Evolutionary conservation across 2,888 invertebrate species (phyloP), one percentile per base, ranked within the genome.

Genomic region (Helleia helle): DNA sequence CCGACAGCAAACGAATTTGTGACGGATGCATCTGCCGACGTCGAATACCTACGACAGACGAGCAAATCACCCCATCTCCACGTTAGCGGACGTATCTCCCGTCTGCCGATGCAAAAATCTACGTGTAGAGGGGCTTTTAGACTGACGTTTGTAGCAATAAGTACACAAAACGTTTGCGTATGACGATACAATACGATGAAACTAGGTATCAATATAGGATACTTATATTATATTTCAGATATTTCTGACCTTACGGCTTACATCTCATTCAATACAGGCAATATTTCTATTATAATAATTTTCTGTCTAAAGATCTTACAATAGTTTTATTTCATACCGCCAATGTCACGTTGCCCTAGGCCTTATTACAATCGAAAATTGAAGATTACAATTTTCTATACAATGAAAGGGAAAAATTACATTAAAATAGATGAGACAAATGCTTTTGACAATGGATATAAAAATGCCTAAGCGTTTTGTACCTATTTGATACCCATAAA

Each of bases 131-230:
- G n/a, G n/a, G n/a, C n/a, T n/a, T n/a, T n/a, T n/a, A n/a, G 24
- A 24, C 24, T 8, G 15, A 15, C 3, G 38, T 50, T 68, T 65
- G 67, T 71, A 79, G 80, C 72, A 60, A 71, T 75, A 80, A 75
- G 73, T 75, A 71, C 67, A 69, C 55, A 56, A 54, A 51, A 56
- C 59, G 55, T 55, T 59, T 60, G 42, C 40, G 40, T 42, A 44
- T 44, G 51, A 49, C 48, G 53, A 55, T 53, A 54, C 56, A 44
- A 47, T 56, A 59, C 46, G 52, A 60, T 62, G 51, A 56, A 55
- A 62, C 60, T 71, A 76, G 75, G 75, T 76, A 77, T 73, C 77
- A 72, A 71, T 71, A 71, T 70, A 77, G 73, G 72, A 63, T 61
- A 65, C 58, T 62, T 63, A 62, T 59, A 59, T 46, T 41, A 70